Base-by-base conservation (phyloP, 1,140 invertebrate species). In the Elysia chlorotica region DNA sequence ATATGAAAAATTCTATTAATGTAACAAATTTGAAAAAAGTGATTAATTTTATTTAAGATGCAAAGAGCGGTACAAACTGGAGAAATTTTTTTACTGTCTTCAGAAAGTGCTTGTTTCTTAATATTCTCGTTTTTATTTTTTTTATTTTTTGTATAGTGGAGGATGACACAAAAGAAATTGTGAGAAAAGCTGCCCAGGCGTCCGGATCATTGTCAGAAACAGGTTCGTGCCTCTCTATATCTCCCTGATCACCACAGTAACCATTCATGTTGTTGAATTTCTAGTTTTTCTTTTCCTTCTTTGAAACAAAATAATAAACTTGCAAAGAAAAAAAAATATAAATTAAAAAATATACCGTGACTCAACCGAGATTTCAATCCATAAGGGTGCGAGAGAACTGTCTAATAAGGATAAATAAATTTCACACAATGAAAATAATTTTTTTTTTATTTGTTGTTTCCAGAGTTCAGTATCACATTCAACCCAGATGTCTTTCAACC, bases 401-500 rank as follows among this genome's bases (percentile, higher is more conserved):
- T n/a, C n/a, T n/a, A n/a, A n/a, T n/a, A n/a, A n/a, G n/a, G n/a
- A n/a, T n/a, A n/a, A n/a, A n/a, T n/a, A n/a, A n/a, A n/a, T n/a
- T n/a, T n/a, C n/a, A n/a, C n/a, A n/a, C n/a, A n/a, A n/a, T 48
- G 41, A 48, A 14, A 10, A 48, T n/a, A 48, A 57, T 25, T 23
- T 57, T 57, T 28, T 31, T 61, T 61, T 61, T 6, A 2, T 66
- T 14, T 53, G 19, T 25, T 66, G 1, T 0, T 76, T 78, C 36
- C 76, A 82, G 96, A 98, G 87, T 99, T 99, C 86, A 96, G 97
- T 84, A 94, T 99, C 70, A 91, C 96, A 63, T 99, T 99, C 87
- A 99, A 99, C 89, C 96, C 98, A 0, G 98, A 99, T 89, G 95
- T 98, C 66, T 99, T 94, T 89, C 98, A 96, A 5, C 93, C 94